Conservation (phyloP, 2,113 vertebrate genomes). For the Cettia cetti region DNA sequence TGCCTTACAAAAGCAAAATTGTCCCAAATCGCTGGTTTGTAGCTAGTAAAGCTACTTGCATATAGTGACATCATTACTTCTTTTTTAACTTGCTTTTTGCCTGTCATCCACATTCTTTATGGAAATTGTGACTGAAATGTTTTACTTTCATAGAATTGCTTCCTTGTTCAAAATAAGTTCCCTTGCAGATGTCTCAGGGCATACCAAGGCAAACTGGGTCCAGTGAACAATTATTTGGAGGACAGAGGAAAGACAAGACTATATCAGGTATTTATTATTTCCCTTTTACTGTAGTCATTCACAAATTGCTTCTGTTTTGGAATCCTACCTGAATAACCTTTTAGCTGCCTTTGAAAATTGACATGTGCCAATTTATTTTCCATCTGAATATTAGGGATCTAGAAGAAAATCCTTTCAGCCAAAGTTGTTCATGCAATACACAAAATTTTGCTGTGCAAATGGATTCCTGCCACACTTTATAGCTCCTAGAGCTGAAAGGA, state of each 20-base stretch:
- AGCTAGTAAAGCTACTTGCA: neutral
- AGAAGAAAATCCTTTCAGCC: neutral
- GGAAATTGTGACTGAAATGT: neutral
- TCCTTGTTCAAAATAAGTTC: neutral
- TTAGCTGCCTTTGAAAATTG: neutral
- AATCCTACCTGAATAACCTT: neutral
- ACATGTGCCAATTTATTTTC: neutral
- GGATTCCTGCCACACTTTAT: neutral
- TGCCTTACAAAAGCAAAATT: neutral
- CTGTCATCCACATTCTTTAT: neutral
- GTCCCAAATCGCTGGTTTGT: neutral
- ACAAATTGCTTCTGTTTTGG: neutral
- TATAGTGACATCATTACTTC: neutral
- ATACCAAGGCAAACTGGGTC: neutral
- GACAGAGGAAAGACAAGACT: neutral
- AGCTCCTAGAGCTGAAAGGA: neutral
- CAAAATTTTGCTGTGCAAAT: neutral
- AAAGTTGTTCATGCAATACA: neutral
- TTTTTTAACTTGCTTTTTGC: neutral
- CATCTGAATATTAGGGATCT: neutral
- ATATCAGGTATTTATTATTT: neutral
- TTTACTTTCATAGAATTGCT: neutral
- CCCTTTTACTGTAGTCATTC: neutral
- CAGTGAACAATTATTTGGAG: neutral
- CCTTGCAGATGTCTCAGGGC: neutral